Base-by-base conservation (phyloP, 2,113 vertebrate species). In the Sclerurus mexicanus region DNA sequence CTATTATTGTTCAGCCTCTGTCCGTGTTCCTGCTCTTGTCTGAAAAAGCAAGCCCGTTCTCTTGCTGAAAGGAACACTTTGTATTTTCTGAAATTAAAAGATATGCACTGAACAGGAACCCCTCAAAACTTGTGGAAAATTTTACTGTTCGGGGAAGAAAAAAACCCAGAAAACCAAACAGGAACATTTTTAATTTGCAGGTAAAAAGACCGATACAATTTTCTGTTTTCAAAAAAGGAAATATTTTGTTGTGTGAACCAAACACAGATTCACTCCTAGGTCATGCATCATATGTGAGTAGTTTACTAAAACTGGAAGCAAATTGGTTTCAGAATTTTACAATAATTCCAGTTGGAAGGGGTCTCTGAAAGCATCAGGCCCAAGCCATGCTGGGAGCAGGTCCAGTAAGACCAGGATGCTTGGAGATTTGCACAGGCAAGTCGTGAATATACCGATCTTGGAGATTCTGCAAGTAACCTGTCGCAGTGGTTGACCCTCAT, bases 361-460 rank as follows among this genome's bases (percentile, higher is more conserved):
- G 44, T 47, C 35, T 85, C 39, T 75, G 72, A 80, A 87, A 40
- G 9, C n/a, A 22, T 28, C 0, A 6, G 21, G 31, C 77, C 22
- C 23, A 75, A 12, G 4, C 5, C 0, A 0, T 82, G n/a, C 30
- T 73, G 1, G 6, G 67, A 71, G 27, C 14, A 31, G 31, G 13
- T 74, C 52, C 18, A 16, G 10, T 58, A 44, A 53, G 39, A 64
- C 6, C 12, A 49, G 30, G 68, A 50, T 64, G 22, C 28, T 68
- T 40, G 59, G 39, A 33, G 46, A 23, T 87, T 75, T 69, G 49
- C 22, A 15, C 27, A n/a, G 33, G 30, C 56, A 52, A 68, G 37
- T 37, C 25, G 37, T 82, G 56, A 83, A 52, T 68, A 25, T 33
- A 23, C 35, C 55, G 47, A 9, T 63, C 3, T 12, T 67, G 74